phyloP scores from a whole-genome alignment of 2,113 vertebrate genomes.

The Anthoscopus minutus region DNA sequence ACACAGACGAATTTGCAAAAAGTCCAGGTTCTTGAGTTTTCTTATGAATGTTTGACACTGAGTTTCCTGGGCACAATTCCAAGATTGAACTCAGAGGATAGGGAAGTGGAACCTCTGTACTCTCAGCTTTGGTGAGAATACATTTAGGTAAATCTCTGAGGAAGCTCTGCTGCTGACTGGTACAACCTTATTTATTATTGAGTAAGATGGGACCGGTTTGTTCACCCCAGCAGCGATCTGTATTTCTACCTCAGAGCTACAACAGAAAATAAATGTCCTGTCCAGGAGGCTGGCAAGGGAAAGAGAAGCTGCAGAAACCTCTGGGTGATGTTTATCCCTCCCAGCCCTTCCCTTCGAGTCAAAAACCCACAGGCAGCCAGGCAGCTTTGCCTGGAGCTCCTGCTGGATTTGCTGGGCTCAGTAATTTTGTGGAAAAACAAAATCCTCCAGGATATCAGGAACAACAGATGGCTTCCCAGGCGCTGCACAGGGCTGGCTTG shows the following conservation, averaged over 20 bases:
- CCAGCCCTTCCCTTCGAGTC: neutral
- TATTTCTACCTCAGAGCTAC: neutral
- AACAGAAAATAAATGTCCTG: neutral
- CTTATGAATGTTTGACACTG: neutral
- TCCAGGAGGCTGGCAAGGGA: neutral
- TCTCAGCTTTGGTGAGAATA: neutral
- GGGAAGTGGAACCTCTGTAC: neutral
- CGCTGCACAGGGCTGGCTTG: neutral
- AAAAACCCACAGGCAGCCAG: neutral
- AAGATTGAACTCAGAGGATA: neutral
- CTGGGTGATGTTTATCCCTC: neutral
- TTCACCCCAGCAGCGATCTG: neutral
- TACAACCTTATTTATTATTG: slow-evolving; percentile 27
- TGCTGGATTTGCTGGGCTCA: neutral
- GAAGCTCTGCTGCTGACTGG: neutral
- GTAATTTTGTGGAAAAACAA: neutral
- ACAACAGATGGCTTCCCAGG: neutral
- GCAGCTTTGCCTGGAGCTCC: neutral
- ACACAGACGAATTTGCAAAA: neutral
- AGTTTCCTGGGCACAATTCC: slow-evolving; percentile 20
- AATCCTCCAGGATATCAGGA: neutral
- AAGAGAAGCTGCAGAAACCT: neutral
- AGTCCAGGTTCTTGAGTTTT: neutral
- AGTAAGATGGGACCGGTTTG: neutral
- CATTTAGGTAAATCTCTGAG: neutral